A percentile compares a stretch with the other conserved stretches of the same genome.
phyloP scores from a whole-genome alignment of 2,888 invertebrate genomes.

The Drosophila dives region DNA sequence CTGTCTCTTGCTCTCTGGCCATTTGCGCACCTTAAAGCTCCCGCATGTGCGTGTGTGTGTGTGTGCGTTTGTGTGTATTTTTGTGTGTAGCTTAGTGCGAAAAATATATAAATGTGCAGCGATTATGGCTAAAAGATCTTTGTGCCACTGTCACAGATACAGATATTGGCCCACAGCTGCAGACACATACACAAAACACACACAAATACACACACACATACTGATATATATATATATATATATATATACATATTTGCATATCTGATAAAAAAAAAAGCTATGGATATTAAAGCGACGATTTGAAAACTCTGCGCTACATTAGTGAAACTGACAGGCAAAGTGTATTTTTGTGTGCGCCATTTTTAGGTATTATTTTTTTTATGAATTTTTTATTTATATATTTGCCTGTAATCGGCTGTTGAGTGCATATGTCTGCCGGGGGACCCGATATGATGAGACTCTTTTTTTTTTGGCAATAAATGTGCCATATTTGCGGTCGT shows the following conservation, averaged over 20 bases:
- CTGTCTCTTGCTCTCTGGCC: conserved; percentile 23
- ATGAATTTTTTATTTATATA: conserved; percentile 64
- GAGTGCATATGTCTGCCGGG: conserved; percentile 61
- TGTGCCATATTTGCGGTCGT: conserved; percentile 14
- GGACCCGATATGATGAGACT: conserved; percentile 31
- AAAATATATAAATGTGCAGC: conserved; percentile 72
- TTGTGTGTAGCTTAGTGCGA: conserved; percentile 19
- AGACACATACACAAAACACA: conserved; percentile 12
- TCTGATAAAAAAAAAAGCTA: conserved; percentile 49
- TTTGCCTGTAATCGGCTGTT: conserved; percentile 51
- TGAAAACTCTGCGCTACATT: conserved; percentile 30
- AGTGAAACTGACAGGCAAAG: conserved; percentile 34
- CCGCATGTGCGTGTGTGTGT: conserved; percentile 10
- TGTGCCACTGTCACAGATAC: conserved; percentile 50
- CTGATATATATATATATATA: conserved; percentile 13
- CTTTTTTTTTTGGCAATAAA: conserved; percentile 13
- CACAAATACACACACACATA: conserved; percentile 13
- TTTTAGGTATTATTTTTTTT: conserved; percentile 35
- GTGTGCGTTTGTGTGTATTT: conserved; percentile 4
- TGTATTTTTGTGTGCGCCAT: conserved; percentile 21
- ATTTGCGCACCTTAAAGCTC: conserved; percentile 71
- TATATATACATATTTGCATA: conserved; percentile 19
- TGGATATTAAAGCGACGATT: conserved; percentile 53
- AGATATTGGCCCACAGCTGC: conserved; percentile 31
- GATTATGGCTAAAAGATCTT: conserved; percentile 75